Conservation (phyloP, 2,888 invertebrate species). For the Agrotis puta region DNA sequence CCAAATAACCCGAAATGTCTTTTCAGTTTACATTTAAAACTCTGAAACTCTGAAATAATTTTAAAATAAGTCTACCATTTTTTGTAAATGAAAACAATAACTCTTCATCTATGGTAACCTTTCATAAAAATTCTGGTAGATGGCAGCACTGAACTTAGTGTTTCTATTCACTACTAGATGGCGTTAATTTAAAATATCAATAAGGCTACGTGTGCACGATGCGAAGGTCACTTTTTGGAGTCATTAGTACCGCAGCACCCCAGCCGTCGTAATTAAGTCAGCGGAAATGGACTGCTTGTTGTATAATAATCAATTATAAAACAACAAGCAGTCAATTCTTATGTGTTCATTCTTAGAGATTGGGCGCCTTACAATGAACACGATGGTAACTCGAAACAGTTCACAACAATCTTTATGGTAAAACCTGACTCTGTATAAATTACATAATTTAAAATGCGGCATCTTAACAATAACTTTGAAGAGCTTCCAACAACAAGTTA, state of each 20-base stretch:
- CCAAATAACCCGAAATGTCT: background rate
- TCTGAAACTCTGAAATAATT: background rate
- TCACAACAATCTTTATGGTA: background rate
- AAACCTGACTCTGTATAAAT: constrained; percentile 3
- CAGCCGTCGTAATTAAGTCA: background rate
- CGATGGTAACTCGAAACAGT: background rate
- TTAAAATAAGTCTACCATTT: fast-evolving
- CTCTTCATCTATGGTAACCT: constrained; percentile 39
- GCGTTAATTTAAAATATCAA: constrained; percentile 6
- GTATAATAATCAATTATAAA: background rate
- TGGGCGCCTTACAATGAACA: background rate
- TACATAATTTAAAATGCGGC: constrained; percentile 30
- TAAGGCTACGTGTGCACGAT: background rate
- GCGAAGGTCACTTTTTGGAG: background rate
- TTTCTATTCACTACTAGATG: constrained; percentile 42
- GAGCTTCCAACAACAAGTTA: constrained; percentile 42
- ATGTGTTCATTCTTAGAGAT: background rate
- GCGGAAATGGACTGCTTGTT: too few relatives aligned
- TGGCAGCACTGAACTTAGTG: constrained; percentile 39
- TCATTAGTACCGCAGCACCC: background rate
- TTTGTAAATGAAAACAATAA: constrained; percentile 40
- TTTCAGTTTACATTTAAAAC: background rate
- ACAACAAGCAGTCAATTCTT: background rate
- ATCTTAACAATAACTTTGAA: constrained; percentile 40
- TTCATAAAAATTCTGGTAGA: constrained; percentile 21